These are phyloP conservation scores for Rhagoletis pomonella DNA, from an alignment of 1,140 invertebrate species.

Conservation along the genomic window DNA sequence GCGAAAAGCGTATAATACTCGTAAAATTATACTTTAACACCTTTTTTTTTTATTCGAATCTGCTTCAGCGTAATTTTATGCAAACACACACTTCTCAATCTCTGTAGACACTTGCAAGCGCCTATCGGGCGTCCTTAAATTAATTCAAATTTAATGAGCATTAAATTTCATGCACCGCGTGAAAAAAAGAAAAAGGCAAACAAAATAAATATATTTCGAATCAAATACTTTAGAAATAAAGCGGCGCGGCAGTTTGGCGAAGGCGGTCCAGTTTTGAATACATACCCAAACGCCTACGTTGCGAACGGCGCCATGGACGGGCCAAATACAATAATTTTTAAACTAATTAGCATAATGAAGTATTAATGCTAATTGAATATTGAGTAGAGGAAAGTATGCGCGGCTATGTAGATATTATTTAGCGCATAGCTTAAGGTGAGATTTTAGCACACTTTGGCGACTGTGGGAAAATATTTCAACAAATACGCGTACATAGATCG, in stretches of 20 bases:
- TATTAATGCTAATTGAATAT: constrained; percentile 40
- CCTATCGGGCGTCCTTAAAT: neutral
- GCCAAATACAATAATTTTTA: neutral
- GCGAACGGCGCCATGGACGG: neutral
- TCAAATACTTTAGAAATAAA: neutral
- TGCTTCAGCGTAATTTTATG: no score
- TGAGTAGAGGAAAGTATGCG: neutral
- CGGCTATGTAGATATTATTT: neutral
- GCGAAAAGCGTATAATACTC: no score
- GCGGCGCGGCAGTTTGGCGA: neutral
- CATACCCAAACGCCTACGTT: neutral
- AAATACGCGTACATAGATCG: no score
- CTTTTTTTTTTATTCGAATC: no score
- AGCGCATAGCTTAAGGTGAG: constrained; percentile 12
- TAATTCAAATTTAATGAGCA: constrained; percentile 39
- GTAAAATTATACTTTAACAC: no score
- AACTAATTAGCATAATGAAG: constrained; percentile 37
- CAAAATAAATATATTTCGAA: neutral
- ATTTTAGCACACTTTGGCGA: neutral
- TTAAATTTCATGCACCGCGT: constrained; percentile 10
- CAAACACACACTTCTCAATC: no score
- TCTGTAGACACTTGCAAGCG: neutral
- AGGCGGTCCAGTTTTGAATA: neutral
- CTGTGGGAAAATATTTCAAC: neutral
- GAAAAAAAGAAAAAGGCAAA: neutral